These are phyloP conservation scores for Lipophrys pholis DNA, from an alignment of 2,113 vertebrate genomes.

Conservation along the genomic window DNA sequence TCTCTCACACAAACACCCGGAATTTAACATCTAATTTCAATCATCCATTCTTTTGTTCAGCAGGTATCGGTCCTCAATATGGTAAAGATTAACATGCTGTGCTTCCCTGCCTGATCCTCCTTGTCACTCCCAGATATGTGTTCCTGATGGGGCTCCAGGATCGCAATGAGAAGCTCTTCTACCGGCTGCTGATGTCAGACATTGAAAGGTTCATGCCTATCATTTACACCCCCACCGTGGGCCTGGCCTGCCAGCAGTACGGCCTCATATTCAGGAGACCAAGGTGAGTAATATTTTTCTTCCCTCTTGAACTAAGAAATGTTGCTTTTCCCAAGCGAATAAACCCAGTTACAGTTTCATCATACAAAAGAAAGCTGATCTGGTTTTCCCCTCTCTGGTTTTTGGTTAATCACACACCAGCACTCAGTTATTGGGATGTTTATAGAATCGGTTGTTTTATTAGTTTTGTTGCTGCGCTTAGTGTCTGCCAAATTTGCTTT, in stretches of 20 bases:
- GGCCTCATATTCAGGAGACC: slow-evolving; percentile 93
- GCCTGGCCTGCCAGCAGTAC: slow-evolving; percentile 95
- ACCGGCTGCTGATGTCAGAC: slow-evolving; percentile 90
- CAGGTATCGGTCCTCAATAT: slow-evolving; percentile 43
- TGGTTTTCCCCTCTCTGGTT: slow-evolving; percentile 8
- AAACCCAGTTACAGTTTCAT: slow-evolving; percentile 12
- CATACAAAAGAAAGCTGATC: neutral
- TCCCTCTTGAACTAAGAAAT: slow-evolving; percentile 7
- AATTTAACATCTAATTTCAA: slow-evolving; percentile 57
- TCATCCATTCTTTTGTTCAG: slow-evolving; percentile 26
- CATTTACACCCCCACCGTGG: slow-evolving; percentile 97
- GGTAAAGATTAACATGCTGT: slow-evolving; percentile 44
- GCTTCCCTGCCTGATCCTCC: slow-evolving; percentile 37
- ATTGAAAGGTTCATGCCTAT: slow-evolving; percentile 97
- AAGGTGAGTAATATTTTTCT: slow-evolving; percentile 84
- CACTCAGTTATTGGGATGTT: slow-evolving; percentile 30
- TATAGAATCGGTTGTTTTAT: slow-evolving; percentile 16
- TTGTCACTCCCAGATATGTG: slow-evolving; percentile 87
- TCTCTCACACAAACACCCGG: slow-evolving; percentile 15
- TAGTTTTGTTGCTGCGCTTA: slow-evolving; percentile 7
- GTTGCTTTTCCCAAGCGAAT: neutral
- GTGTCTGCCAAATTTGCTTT: neutral
- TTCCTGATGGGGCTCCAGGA: slow-evolving; percentile 97
- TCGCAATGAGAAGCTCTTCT: slow-evolving; percentile 97
- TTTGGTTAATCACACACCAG: neutral